Conservation (phyloP, 2,888 invertebrate genomes). For the Nymphalis c-album region DNA sequence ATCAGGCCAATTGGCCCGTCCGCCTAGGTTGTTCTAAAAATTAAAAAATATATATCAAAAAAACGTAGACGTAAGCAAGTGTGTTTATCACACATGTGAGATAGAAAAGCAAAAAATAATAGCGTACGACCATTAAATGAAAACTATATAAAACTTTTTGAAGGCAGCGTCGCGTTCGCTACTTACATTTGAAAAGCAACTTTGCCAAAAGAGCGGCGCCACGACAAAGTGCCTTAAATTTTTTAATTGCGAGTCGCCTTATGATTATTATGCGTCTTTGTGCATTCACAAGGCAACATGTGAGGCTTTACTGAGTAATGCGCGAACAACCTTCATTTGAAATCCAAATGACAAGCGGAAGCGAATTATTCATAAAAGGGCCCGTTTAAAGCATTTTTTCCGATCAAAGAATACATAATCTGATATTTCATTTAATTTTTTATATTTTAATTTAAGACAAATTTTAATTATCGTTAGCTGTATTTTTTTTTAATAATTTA, state of each 20-base stretch:
- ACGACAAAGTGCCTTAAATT: constrained; percentile 79
- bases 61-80: too few relatives aligned
- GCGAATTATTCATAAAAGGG: not conserved
- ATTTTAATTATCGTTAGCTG: too few relatives aligned
- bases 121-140: constrained; percentile 27
- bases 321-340: constrained; percentile 45
- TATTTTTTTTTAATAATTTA: too few relatives aligned
- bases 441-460: too few relatives aligned
- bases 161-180: constrained; percentile 43
- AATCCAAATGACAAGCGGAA: constrained; percentile 40
- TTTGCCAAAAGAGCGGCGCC: constrained; percentile 55
- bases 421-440: too few relatives aligned
- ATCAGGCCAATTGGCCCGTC: too few relatives aligned
- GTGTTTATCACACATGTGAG: not conserved
- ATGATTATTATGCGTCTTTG: constrained; percentile 78
- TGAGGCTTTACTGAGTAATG: constrained; percentile 62
- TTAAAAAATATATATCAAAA: too few relatives aligned
- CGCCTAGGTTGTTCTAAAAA: too few relatives aligned
- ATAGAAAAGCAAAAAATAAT: constrained; percentile 27
- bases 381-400: too few relatives aligned
- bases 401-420: too few relatives aligned
- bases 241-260: constrained; percentile 78
- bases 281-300: constrained; percentile 71
- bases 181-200: constrained; percentile 52
- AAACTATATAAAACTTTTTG: constrained; percentile 31